phyloP scores from a whole-genome alignment of 2,113 vertebrate genomes.

The Cyanistes caeruleus region DNA sequence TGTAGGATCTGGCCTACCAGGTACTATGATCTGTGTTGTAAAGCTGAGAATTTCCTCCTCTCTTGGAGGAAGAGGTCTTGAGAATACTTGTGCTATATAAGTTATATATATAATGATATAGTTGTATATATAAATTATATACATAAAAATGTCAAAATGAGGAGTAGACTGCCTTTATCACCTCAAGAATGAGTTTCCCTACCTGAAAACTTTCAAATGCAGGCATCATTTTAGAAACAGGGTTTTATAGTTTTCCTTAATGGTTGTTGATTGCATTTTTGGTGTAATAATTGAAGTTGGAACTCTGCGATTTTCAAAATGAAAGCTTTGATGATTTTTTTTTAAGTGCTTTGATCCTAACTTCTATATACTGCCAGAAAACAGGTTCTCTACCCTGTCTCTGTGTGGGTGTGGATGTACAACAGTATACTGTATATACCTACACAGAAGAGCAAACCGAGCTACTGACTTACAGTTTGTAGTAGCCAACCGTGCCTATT shows the following conservation, averaged over 20 bases:
- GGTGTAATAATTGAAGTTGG: constrained; percentile 35
- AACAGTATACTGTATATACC: constrained; percentile 25
- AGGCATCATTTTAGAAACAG: constrained; percentile 46
- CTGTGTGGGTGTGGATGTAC: constrained; percentile 47
- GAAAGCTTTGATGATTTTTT: constrained; percentile 69
- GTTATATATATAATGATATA: constrained; percentile 46
- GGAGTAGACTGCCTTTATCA: constrained; percentile 40
- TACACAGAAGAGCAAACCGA: constrained; percentile 67
- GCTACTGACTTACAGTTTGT: constrained; percentile 71
- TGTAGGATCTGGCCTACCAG: background rate
- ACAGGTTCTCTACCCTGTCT: constrained; percentile 63
- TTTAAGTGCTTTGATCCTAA: constrained; percentile 68
- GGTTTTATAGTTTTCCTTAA: constrained; percentile 49
- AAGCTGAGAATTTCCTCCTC: constrained; percentile 16
- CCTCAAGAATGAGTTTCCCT: constrained; percentile 54
- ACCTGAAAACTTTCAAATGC: constrained; percentile 59
- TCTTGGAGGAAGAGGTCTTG: constrained; percentile 16
- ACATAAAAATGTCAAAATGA: background rate
- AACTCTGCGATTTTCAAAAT: constrained; percentile 64
- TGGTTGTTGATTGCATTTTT: constrained; percentile 50
- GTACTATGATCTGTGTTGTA: background rate
- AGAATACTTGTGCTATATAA: constrained; percentile 26
- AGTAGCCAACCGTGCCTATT: constrained; percentile 82
- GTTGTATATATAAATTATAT: constrained; percentile 61
- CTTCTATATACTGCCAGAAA: constrained; percentile 77